Base-by-base conservation (phyloP, 2,113 vertebrate genomes). In the Alligator mississippiensis region DNA sequence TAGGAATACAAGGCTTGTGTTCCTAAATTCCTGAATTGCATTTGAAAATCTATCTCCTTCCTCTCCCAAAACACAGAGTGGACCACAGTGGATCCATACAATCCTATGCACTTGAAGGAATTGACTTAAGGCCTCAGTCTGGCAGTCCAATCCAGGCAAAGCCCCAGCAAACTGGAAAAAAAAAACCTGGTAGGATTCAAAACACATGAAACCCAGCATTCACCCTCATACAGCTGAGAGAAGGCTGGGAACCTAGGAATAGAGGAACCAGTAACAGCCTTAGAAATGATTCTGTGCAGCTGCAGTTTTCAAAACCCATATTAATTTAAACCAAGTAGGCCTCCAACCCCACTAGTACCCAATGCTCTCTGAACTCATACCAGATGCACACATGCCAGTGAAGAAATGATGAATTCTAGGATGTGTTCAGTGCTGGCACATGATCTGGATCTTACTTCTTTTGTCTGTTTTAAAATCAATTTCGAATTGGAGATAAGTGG, bases 1-100 rank as follows among this genome's bases (percentile, higher is more conserved):
- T 76, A 0, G 0, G 4, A 5, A 9, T 57, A 54, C 1, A 19
- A 63, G 22, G 10, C n/a, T 68, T 0, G 0, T 62, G 28, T 75
- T 89, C 78, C 13, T 1, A 87, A 18, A 25, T 80, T 47, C 47
- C 11, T 21, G 9, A 5, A 0, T 0, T 0, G 0, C 5, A 91
- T 28, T 21, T 38, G 82, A 8, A 68, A 0, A 13, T 81, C 9
- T 6, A 4, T 15, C 34, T 34, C 34, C 34, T 34, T 34, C 34
- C 34, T 34, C 34, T 34, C 70, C 34, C 11, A 12, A 18, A 17
- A 47, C 70, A 47, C 27, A 68, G 62, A 70, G n/a, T n/a, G 16
- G 30, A 47, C 25, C 6, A 7, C 2, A 58, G 60, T 2, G 5
- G 34, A 22, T 68, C 34, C n/a, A 77, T 62, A 21, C 12, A 76